These are phyloP conservation scores for Phoxinus dragarum DNA, from an alignment of 2,797 vertebrate species.

Conservation along the genomic window DNA sequence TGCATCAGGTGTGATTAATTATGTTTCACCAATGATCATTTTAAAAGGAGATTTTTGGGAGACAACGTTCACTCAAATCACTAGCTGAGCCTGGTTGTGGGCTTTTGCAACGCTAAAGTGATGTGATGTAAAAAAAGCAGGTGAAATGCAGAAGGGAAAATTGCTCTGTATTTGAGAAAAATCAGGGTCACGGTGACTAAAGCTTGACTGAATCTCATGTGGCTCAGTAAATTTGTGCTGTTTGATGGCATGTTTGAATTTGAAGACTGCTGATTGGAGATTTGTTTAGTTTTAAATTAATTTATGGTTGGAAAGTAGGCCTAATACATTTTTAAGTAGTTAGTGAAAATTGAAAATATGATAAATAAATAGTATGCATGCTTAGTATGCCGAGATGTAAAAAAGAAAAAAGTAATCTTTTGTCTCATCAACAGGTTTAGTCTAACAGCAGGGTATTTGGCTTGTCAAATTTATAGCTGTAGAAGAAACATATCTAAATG, in stretches of 20 bases:
- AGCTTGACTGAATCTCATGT: not conserved
- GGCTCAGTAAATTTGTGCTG: not conserved
- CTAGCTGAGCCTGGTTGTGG: not conserved
- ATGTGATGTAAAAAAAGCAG: not conserved
- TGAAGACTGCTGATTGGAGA: not conserved
- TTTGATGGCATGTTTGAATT: not conserved
- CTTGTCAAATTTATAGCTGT: constrained; percentile 3
- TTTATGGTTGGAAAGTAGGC: not conserved
- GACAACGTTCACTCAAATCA: not conserved
- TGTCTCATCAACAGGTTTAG: not conserved
- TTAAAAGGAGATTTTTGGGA: not conserved
- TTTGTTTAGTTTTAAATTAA: not conserved
- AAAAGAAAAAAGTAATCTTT: not conserved
- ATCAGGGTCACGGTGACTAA: not conserved
- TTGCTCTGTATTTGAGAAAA: not conserved
- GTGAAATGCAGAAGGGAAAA: not conserved
- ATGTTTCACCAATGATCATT: not conserved
- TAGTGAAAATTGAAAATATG: not conserved
- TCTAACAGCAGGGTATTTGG: not conserved
- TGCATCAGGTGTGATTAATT: not conserved
- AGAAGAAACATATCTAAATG: not conserved
- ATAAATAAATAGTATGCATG: not conserved
- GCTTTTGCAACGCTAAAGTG: not conserved
- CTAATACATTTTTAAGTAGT: not conserved
- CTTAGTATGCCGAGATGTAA: not conserved